phyloP scores from a whole-genome alignment of 2,888 invertebrate species.

The Chrysolina americana region DNA sequence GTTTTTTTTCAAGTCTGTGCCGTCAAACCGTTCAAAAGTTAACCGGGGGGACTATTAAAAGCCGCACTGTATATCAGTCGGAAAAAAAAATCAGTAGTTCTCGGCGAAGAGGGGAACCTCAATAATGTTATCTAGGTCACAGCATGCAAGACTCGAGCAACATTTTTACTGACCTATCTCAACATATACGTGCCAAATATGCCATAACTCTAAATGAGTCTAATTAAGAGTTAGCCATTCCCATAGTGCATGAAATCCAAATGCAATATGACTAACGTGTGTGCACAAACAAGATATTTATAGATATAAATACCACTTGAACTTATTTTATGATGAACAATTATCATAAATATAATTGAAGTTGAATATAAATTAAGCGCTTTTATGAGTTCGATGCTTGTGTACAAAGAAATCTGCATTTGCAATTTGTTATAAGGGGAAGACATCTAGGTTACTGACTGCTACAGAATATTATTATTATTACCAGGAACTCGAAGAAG shows the following conservation, averaged over 20 bases:
- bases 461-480: not conserved
- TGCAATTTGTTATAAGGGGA: not conserved
- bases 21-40: no score
- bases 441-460: not conserved
- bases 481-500: no score
- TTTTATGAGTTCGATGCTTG: not conserved
- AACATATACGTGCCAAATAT: not conserved
- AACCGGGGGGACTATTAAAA: no score
- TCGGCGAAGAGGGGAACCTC: no score
- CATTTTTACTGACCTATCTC: not conserved
- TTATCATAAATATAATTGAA: slow-evolving; percentile 17
- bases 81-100: no score
- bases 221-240: not conserved
- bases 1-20: no score
- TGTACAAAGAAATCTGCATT: not conserved
- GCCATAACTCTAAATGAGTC: not conserved
- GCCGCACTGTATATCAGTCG: no score
- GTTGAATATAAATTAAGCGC: slow-evolving; percentile 10
- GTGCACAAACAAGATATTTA: slow-evolving; percentile 19
- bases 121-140: no score
- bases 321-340: slow-evolving; percentile 11
- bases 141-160: not conserved
- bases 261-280: not conserved
- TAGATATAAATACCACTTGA: slow-evolving; percentile 16
- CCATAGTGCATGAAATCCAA: not conserved